Evolutionary conservation across 2,888 invertebrate genomes (phyloP).

Genomic region (Carcina quercana): DNA sequence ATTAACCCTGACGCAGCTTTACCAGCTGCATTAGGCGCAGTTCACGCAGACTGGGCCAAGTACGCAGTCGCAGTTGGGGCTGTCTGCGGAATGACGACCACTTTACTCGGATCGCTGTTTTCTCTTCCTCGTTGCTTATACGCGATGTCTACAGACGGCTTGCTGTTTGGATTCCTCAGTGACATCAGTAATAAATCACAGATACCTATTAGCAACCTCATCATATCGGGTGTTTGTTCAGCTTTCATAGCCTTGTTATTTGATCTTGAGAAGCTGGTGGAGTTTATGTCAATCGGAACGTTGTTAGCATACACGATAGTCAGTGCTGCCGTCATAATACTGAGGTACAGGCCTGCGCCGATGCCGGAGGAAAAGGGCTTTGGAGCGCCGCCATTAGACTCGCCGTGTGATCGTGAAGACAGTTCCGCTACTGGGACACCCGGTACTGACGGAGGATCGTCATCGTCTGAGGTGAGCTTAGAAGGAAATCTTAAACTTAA

Average conservation of each 20-base stretch:
- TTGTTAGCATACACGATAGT: slow-evolving; percentile 93
- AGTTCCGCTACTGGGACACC: slow-evolving; percentile 78
- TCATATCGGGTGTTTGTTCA: slow-evolving; percentile 84
- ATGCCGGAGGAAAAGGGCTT: slow-evolving; percentile 62
- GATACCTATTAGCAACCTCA: slow-evolving; percentile 84
- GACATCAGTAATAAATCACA: slow-evolving; percentile 86
- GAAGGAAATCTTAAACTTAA: too few relatives aligned
- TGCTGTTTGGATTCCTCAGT: slow-evolving; percentile 87
- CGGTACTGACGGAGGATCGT: slow-evolving; percentile 75
- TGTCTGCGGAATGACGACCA: slow-evolving; percentile 94
- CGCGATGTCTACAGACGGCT: slow-evolving; percentile 92
- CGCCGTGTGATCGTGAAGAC: slow-evolving; percentile 73
- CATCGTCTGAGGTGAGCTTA: slow-evolving; percentile 72
- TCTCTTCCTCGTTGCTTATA: slow-evolving; percentile 91
- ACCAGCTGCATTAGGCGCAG: slow-evolving; percentile 84
- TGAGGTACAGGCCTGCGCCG: slow-evolving; percentile 82
- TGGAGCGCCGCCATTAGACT: slow-evolving; percentile 64
- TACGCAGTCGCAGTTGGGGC: slow-evolving; percentile 90
- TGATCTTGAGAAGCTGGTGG: slow-evolving; percentile 91
- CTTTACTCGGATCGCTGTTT: slow-evolving; percentile 88
- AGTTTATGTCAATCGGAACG: slow-evolving; percentile 96
- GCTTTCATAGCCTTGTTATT: slow-evolving; percentile 88
- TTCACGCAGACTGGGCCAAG: slow-evolving; percentile 88
- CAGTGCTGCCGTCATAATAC: slow-evolving; percentile 90
- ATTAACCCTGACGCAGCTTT: slow-evolving; percentile 86